Conservation (phyloP, 1,140 invertebrate genomes). For the Macrotrachela quadricornifera region DNA sequence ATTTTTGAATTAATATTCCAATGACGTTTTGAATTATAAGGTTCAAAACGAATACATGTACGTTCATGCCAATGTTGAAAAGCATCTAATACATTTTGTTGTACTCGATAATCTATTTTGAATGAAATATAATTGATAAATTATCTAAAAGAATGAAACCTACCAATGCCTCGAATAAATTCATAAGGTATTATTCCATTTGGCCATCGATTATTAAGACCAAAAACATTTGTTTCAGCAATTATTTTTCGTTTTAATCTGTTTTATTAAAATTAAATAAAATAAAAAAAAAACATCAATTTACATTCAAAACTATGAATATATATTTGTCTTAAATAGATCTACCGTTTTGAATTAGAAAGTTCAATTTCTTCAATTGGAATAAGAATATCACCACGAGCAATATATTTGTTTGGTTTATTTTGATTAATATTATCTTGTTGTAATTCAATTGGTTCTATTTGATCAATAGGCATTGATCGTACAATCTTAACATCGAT, state of each 20-base stretch:
- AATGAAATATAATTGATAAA: not conserved
- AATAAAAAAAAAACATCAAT: too few relatives aligned
- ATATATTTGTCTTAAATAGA: too few relatives aligned
- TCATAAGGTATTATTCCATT: constrained; percentile 7
- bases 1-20: not conserved
- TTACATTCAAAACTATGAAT: too few relatives aligned
- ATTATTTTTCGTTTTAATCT: constrained; percentile 3
- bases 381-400: too few relatives aligned
- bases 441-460: too few relatives aligned
- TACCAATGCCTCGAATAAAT: not conserved
- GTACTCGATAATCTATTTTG: not conserved
- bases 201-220: constrained; percentile 1
- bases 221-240: not conserved
- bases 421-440: too few relatives aligned
- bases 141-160: not conserved
- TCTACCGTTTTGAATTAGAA: too few relatives aligned
- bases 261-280: not conserved
- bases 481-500: too few relatives aligned
- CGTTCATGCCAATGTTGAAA: constrained; percentile 2
- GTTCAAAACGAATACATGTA: constrained; percentile 9
- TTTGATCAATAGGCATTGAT: too few relatives aligned
- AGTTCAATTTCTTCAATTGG: too few relatives aligned
- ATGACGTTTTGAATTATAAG: constrained; percentile 1
- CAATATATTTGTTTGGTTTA: too few relatives aligned
- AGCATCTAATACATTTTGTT: not conserved